Evolutionary conservation across 2,113 vertebrate genomes (phyloP).

Genomic region (Ramphastos sulfuratus): DNA sequence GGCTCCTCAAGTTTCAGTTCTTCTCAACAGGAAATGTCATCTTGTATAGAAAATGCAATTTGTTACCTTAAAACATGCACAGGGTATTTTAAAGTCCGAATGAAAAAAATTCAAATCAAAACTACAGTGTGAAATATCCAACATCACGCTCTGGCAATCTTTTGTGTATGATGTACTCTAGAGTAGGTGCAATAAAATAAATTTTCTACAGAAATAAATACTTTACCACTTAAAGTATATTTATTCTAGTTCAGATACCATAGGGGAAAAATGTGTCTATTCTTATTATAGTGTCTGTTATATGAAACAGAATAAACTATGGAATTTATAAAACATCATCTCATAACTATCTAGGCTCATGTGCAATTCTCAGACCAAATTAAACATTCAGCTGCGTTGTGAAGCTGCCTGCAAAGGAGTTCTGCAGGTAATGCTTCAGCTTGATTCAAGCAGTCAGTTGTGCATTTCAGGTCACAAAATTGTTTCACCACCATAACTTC

Average conservation of each 20-base stretch:
- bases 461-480: background rate
- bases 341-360: background rate
- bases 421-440: background rate
- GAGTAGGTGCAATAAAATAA: background rate
- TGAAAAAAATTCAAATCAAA: background rate
- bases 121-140: background rate
- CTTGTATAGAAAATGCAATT: background rate
- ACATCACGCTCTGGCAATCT: background rate
- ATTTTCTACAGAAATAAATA: background rate
- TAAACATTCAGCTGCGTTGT: background rate
- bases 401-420: background rate
- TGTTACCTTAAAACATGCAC: background rate
- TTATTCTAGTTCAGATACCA: background rate
- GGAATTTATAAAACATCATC: background rate
- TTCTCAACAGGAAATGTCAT: background rate
- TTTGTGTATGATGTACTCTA: background rate
- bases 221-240: background rate
- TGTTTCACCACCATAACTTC: rapidly evolving
- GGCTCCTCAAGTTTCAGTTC: background rate
- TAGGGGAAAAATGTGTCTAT: background rate
- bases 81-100: background rate
- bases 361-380: background rate
- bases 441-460: background rate
- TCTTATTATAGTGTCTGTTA: background rate
- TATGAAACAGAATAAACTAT: background rate